phyloP scores from a whole-genome alignment of 2,888 invertebrate species.

The Xylota segnis region DNA sequence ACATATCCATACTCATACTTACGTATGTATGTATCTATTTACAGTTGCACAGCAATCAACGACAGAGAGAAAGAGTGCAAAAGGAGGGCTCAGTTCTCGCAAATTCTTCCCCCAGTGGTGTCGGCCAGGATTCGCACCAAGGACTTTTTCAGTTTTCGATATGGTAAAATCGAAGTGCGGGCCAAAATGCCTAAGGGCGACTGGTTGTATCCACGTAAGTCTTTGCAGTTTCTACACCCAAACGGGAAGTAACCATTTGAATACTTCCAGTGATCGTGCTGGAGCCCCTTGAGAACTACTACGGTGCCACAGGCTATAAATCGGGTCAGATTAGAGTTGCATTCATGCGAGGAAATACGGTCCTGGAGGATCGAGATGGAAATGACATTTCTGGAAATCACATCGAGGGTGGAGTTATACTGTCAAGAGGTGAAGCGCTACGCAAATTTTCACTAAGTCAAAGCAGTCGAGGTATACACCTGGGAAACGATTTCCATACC shows the following conservation, averaged over 20 bases:
- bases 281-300: slow-evolving; percentile 87
- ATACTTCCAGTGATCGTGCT: slow-evolving; percentile 87
- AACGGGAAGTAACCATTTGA: background rate
- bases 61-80: slow-evolving; percentile 83
- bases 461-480: slow-evolving; percentile 83
- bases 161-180: slow-evolving; percentile 88
- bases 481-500: slow-evolving; percentile 87
- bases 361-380: slow-evolving; percentile 78
- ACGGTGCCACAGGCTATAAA: slow-evolving; percentile 87
- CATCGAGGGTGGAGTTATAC: slow-evolving; percentile 81
- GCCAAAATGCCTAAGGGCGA: slow-evolving; percentile 91
- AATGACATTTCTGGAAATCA: slow-evolving; percentile 80
- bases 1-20: background rate
- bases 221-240: no score
- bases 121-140: slow-evolving; percentile 88
- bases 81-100: slow-evolving; percentile 77
- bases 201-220: slow-evolving; percentile 91
- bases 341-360: slow-evolving; percentile 88
- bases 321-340: slow-evolving; percentile 91
- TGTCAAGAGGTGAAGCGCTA: slow-evolving; percentile 80
- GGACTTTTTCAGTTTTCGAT: slow-evolving; percentile 88
- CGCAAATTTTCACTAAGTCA: slow-evolving; percentile 81
- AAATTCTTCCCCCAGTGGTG: slow-evolving; percentile 89
- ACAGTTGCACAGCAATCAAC: slow-evolving; percentile 85
- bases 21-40: slow-evolving; percentile 3